These are phyloP conservation scores for Epinotia ramella DNA, from an alignment of 2,888 invertebrate species.

Conservation along the genomic window DNA sequence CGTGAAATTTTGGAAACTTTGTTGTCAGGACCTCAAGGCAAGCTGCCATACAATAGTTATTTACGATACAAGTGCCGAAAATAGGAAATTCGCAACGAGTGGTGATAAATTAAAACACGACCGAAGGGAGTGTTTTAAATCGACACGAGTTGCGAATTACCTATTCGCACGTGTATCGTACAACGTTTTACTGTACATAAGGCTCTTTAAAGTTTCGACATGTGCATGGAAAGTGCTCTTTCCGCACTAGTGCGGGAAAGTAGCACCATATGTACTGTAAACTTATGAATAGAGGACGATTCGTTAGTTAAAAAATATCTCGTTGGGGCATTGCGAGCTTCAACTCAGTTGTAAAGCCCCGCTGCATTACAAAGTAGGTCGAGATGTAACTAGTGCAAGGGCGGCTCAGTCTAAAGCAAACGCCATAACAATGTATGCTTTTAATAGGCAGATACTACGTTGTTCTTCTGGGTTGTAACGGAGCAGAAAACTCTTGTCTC, in stretches of 20 bases:
- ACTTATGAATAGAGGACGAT: background rate
- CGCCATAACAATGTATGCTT: conserved; percentile 7
- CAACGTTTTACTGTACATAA: too few relatives aligned
- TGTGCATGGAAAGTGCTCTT: too few relatives aligned
- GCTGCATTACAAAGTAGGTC: conserved; percentile 73
- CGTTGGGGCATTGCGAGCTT: background rate
- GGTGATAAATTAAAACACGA: too few relatives aligned
- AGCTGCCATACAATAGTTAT: background rate
- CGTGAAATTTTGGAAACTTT: background rate
- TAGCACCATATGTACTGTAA: too few relatives aligned
- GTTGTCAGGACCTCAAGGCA: background rate
- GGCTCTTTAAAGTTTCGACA: too few relatives aligned
- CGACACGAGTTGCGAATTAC: too few relatives aligned
- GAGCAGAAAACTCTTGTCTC: conserved; percentile 38
- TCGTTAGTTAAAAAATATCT: background rate
- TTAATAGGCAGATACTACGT: background rate
- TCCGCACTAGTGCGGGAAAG: too few relatives aligned
- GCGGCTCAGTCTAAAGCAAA: background rate
- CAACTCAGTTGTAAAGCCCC: conserved; percentile 55
- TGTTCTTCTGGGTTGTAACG: conserved; percentile 1
- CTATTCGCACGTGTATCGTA: too few relatives aligned
- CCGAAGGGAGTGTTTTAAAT: too few relatives aligned
- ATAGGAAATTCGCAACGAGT: too few relatives aligned
- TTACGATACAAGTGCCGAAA: too few relatives aligned
- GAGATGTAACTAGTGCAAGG: conserved; percentile 63